Conservation (phyloP, 92 coral and sea anemone species). For the Pocillopora grandis region DNA sequence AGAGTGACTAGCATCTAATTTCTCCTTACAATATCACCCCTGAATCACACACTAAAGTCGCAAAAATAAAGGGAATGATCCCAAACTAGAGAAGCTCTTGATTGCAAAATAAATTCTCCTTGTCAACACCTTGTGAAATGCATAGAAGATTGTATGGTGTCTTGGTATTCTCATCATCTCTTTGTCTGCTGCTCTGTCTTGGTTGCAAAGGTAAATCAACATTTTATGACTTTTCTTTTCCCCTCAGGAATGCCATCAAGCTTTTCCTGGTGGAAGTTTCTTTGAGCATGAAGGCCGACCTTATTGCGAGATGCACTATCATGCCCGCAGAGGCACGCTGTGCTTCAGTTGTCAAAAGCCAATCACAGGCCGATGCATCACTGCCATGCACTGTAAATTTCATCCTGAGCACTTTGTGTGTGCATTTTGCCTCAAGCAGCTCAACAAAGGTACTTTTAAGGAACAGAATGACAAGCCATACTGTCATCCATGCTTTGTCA, state of each 20-base stretch:
- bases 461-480: slow-evolving; percentile 99
- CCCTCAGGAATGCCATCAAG: slow-evolving; percentile 92
- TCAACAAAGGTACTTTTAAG: slow-evolving; percentile 97
- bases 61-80: no score
- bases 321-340: slow-evolving; percentile 92
- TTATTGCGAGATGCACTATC: slow-evolving; percentile 99
- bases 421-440: slow-evolving; percentile 96
- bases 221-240: background rate
- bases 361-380: slow-evolving; percentile 98
- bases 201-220: background rate
- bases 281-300: slow-evolving; percentile 99
- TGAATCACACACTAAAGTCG: no score
- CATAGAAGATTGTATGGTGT: background rate
- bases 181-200: background rate
- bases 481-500: slow-evolving; percentile 95
- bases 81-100: no score
- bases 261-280: slow-evolving; percentile 99
- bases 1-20: no score
- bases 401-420: slow-evolving; percentile 99
- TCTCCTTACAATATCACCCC: no score
- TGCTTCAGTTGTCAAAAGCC: slow-evolving; percentile 99
- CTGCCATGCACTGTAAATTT: slow-evolving; percentile 99
- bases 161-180: background rate
- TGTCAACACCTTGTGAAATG: no score
- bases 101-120: no score